Evolutionary conservation across 2,888 invertebrate species (phyloP), one percentile per base, ranked within the genome.

Genomic region (Stenotaenia linearis): DNA sequence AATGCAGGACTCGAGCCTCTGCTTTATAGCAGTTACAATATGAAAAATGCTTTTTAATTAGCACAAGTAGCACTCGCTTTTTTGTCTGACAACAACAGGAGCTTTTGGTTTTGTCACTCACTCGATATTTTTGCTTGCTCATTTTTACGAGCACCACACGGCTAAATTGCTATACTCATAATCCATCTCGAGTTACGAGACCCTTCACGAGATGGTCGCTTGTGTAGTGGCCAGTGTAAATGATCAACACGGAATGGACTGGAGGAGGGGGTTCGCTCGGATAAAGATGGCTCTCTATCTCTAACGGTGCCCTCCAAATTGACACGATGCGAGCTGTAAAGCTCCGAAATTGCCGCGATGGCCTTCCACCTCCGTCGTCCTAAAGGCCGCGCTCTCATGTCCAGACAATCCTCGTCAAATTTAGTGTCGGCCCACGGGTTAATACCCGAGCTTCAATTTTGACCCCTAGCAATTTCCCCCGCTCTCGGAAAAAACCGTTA

Each of bases 181-280:
- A 69, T 69, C 69, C 69, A 69, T 69, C 69, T 69, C 69, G 69
- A 69, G 69, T 69, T 69, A 69, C 69, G 69, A 69, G 69, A 69
- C 69, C 69, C 69, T 69, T 50, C 50, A 50, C 50, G 50, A 50
- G 50, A 50, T 50, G 50, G 50, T n/a, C 50, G 50, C 50, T 40
- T n/a, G 50, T 69, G 28, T 69, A 69, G 69, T 69, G 69, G 25
- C 25, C 69, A 12, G 69, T 69, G 69, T 28, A 69, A 69, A 69
- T 69, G 69, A 69, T 69, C 69, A 69, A 69, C 69, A 69, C 69
- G 28, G 69, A 69, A 69, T 69, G 69, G 69, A 69, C 69, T 69
- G 69, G 69, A n/a, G n/a, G n/a, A n/a, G 69, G 69, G 25, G 7
- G 10, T 18, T 69, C 3, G 12, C n/a, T n/a, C 28, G 69, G 69